Evolutionary conservation across 2,797 vertebrate genomes (phyloP).

Genomic region (Distichodus sexfasciatus): DNA sequence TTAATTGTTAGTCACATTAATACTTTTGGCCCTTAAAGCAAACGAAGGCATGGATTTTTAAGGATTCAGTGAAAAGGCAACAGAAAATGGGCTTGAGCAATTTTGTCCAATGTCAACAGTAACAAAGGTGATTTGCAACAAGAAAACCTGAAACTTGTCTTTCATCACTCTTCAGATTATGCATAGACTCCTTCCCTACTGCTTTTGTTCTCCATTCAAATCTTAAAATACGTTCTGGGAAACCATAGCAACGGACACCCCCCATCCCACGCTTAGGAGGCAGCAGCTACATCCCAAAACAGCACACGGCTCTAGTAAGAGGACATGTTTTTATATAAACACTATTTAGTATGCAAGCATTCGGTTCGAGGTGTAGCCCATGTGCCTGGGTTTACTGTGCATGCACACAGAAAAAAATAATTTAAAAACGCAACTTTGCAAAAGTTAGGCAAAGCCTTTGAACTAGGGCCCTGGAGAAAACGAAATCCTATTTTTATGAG

Average conservation of each 20-base stretch:
- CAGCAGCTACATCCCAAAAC: too few relatives aligned
- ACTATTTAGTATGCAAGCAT: too few relatives aligned
- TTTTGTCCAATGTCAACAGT: too few relatives aligned
- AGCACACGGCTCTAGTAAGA: conserved; percentile 53
- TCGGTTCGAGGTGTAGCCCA: too few relatives aligned
- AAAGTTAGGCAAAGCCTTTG: conserved; percentile 2
- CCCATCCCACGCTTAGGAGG: too few relatives aligned
- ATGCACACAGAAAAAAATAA: too few relatives aligned
- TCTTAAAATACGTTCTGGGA: conserved; percentile 61
- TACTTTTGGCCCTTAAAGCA: conserved; percentile 5
- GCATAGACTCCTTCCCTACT: conserved; percentile 61
- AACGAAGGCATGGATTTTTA: conserved; percentile 4
- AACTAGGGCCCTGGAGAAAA: not conserved
- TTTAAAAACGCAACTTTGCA: too few relatives aligned
- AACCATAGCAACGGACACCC: conserved; percentile 72
- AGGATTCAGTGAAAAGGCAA: not conserved
- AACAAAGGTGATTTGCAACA: too few relatives aligned
- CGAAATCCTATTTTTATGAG: not conserved
- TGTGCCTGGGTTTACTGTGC: conserved; percentile 56
- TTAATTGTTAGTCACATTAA: too few relatives aligned
- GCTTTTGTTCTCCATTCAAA: conserved; percentile 53
- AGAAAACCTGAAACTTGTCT: conserved; percentile 23
- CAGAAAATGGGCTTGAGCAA: not conserved
- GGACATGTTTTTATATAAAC: conserved; percentile 49
- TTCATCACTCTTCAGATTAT: conserved; percentile 47